Conservation (phyloP, 2,888 invertebrate genomes). For the Ornithoptera alexandrae region DNA sequence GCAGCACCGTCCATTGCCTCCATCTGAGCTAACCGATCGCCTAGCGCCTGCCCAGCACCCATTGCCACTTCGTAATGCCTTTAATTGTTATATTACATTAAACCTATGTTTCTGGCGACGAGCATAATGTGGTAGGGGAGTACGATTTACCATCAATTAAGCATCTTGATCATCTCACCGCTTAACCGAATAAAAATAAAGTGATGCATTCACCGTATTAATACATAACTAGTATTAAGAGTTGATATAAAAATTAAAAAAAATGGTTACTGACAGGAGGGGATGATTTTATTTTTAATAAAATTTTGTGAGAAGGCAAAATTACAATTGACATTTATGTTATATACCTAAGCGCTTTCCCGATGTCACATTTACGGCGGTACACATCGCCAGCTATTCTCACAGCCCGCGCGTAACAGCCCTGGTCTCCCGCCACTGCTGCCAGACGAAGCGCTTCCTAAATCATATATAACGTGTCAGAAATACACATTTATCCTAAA, state of each 20-base stretch:
- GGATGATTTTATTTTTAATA: no score
- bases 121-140: no score
- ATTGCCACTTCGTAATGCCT: conserved; percentile 93
- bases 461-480: conserved; percentile 32
- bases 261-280: no score
- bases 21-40: conserved; percentile 92
- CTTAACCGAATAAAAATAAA: no score
- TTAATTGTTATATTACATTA: conserved; percentile 37
- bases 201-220: no score
- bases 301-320: no score
- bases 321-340: no score
- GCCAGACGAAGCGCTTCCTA: conserved; percentile 90
- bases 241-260: no score
- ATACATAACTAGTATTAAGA: no score
- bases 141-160: no score
- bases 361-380: conserved; percentile 89
- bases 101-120: not conserved
- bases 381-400: conserved; percentile 92
- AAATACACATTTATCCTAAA: not conserved
- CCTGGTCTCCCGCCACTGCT: conserved; percentile 90
- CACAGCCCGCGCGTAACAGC: conserved; percentile 90
- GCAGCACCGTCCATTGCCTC: conserved; percentile 95
- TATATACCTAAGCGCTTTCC: conserved; percentile 74
- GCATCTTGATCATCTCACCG: no score
- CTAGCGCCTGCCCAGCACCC: conserved; percentile 89